Percentiles rank a stretch among this genome's conserved stretches.
Conservation (phyloP, 2,113 vertebrate species). For the Stictonetta naevosa region DNA sequence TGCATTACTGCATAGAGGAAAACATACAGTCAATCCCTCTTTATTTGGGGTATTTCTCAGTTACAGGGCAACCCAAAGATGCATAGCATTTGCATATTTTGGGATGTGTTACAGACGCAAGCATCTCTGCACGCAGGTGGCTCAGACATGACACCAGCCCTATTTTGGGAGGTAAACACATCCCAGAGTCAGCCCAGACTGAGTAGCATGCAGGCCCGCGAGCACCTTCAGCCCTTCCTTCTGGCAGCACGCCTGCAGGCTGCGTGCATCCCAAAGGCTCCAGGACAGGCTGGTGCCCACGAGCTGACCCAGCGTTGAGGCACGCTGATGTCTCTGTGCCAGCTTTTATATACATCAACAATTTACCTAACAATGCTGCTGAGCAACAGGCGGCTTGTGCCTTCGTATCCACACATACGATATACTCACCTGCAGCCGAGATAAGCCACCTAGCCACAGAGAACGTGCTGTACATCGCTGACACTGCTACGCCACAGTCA, state of each 20-base stretch:
- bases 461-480: neutral
- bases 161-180: rapidly evolving
- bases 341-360: neutral
- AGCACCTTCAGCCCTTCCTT: neutral
- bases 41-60: neutral
- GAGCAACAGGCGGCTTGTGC: neutral
- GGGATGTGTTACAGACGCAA: neutral
- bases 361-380: neutral
- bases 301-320: neutral
- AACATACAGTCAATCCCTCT: neutral
- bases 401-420: neutral
- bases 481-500: neutral
- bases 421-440: neutral
- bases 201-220: rapidly evolving
- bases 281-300: neutral
- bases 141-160: neutral
- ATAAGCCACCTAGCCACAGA: neutral
- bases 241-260: rapidly evolving
- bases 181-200: neutral
- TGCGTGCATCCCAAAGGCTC: rapidly evolving
- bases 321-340: neutral
- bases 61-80: neutral
- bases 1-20: neutral
- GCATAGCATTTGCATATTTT: neutral
- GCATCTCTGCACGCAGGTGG: neutral